Evolutionary conservation across 2,888 invertebrate genomes (phyloP).

Genomic region (Corbicula japonica): DNA sequence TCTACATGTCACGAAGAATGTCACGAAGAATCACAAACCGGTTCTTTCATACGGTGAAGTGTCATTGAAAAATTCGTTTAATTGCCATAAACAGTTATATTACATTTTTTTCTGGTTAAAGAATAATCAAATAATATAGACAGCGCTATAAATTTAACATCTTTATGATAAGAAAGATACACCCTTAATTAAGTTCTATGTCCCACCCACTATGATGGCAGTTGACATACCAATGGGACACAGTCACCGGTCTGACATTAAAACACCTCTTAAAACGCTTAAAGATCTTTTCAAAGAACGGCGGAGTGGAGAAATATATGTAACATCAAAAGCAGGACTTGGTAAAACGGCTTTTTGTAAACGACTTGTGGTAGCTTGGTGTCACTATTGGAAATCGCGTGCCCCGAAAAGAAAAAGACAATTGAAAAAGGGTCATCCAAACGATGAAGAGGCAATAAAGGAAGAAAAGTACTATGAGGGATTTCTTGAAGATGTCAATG

Average conservation of each 20-base stretch:
- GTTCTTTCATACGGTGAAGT: too few relatives aligned
- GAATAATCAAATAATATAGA: too few relatives aligned
- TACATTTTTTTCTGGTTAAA: too few relatives aligned
- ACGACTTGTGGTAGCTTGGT: not conserved
- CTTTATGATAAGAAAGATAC: slow-evolving; percentile 7
- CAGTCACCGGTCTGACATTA: slow-evolving; percentile 5
- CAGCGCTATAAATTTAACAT: too few relatives aligned
- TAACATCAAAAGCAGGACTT: slow-evolving; percentile 9
- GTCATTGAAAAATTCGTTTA: too few relatives aligned
- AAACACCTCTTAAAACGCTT: not conserved
- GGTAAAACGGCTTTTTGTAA: slow-evolving; percentile 10
- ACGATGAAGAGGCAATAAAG: not conserved
- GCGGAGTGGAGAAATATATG: not conserved
- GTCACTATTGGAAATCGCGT: not conserved
- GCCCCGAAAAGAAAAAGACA: too few relatives aligned
- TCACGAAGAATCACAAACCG: too few relatives aligned
- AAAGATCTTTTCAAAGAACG: slow-evolving; percentile 1
- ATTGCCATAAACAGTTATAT: too few relatives aligned
- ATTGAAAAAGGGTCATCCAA: too few relatives aligned
- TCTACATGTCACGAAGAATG: too few relatives aligned
- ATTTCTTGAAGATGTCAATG: not conserved
- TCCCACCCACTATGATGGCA: not conserved
- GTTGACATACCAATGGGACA: not conserved
- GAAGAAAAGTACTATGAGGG: not conserved
- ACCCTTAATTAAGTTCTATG: not conserved